Evolutionary conservation across 2,113 vertebrate species (phyloP).

Genomic region (Sporophila hypoxantha): DNA sequence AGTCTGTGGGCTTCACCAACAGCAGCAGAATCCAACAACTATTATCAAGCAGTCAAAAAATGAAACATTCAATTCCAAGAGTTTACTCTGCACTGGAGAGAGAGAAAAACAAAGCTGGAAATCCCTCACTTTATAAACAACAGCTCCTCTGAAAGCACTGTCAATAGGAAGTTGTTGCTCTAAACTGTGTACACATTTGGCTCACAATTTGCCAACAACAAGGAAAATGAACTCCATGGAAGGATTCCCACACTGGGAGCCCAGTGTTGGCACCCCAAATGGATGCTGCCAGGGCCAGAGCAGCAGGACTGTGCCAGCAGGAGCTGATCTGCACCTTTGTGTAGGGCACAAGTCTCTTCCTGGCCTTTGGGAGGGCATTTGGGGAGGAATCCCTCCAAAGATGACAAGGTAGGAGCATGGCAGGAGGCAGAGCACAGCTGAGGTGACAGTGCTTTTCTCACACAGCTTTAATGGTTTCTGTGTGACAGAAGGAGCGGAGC

Average conservation of each 20-base stretch:
- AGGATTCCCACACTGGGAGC: neutral
- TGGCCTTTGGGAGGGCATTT: neutral
- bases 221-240: neutral
- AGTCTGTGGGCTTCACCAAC: neutral
- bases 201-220: neutral
- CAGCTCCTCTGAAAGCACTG: neutral
- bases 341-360: neutral
- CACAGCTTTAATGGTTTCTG: neutral
- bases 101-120: neutral
- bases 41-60: neutral
- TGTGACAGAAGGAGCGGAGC: neutral
- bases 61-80: neutral
- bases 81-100: neutral
- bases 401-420: accelerated
- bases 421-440: neutral
- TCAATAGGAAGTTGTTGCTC: neutral
- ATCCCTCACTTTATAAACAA: neutral
- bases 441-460: neutral
- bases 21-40: neutral
- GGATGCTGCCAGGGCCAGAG: neutral
- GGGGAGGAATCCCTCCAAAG: neutral
- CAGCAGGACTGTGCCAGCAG: neutral
- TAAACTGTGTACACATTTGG: neutral
- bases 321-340: neutral
- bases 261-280: neutral